phyloP scores from a whole-genome alignment of 2,797 vertebrate genomes.

The Microctenopoma lineatum region DNA sequence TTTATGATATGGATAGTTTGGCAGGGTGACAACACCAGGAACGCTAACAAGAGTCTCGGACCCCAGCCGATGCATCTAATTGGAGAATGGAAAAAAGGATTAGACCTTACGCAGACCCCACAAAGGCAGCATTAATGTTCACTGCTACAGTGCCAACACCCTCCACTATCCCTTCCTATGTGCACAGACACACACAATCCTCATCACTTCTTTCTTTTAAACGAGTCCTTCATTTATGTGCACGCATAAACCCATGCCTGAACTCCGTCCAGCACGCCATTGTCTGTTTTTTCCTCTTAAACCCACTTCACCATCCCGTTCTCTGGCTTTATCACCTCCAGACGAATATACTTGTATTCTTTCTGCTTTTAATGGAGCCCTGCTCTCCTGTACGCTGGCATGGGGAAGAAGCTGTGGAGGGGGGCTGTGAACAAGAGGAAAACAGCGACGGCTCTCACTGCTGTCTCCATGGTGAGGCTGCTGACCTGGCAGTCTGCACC shows the following conservation, averaged over 20 bases:
- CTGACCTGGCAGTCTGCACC: constrained; percentile 75
- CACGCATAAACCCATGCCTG: constrained; percentile 50
- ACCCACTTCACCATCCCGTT: constrained; percentile 38
- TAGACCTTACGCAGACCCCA: constrained; percentile 70
- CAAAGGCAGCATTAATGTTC: constrained; percentile 76
- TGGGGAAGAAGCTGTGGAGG: constrained; percentile 5
- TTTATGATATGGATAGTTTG: constrained; percentile 76
- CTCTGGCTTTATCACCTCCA: constrained; percentile 41
- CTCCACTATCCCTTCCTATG: constrained; percentile 21
- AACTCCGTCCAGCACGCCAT: constrained; percentile 37
- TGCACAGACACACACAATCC: constrained; percentile 21
- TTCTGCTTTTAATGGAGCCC: constrained; percentile 40
- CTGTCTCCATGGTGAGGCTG: constrained; percentile 81
- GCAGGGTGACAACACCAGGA: constrained; percentile 51
- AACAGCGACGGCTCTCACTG: constrained; percentile 67
- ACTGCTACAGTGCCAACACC: constrained; percentile 65
- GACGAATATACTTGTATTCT: constrained; percentile 26
- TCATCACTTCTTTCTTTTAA: constrained; percentile 18
- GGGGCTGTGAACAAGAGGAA: constrained; percentile 51
- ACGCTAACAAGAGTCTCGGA: constrained; percentile 60
- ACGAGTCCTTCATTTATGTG: constrained; percentile 64
- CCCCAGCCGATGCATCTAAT: constrained; percentile 72
- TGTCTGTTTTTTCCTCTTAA: constrained; percentile 57
- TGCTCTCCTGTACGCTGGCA: constrained; percentile 55
- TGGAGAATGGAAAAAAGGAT: constrained; percentile 75